Evolutionary conservation across 1,140 invertebrate species (phyloP), one percentile per base, ranked within the genome.

Genomic region (Lepidurus apus): DNA sequence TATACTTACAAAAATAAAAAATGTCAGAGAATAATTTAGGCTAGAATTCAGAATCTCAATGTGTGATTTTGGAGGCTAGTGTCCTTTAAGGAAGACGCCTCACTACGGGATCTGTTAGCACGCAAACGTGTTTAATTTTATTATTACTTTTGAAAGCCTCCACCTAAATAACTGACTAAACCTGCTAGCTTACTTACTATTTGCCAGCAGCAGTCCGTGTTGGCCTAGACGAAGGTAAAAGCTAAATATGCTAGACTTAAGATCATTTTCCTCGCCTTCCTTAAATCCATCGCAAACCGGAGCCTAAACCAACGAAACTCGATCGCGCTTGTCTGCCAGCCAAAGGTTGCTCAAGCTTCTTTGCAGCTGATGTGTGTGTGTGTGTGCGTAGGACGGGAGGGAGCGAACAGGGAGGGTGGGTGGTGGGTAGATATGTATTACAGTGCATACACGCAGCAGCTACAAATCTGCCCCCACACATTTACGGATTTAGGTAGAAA

Each of bases 271-370:
- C 21, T 65, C 53, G 53, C 53, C 9, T 65, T 65, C 17, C 17
- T 65, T 65, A 65, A 65, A 21, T 17, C 17, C 17, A 65, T 65
- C 9, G 53, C 53, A 65, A 65, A 65, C 8, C 21, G 53, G 13
- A 65, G 53, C 53, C 53, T 65, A 65, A 17, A 65, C 53, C 53
- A 65, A 65, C 53, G 53, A 65, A 65, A 65, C 53, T 65, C 21
- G 53, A 65, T 65, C 53, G 53, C 53, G 17, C n/a, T 9, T 65
- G 53, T 65, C 53, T 65, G 53, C 53, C 53, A 65, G 53, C 53
- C 53, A 65, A 65, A 65, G 53, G n/a, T 65, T 65, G 53, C 53
- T 65, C 8, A 65, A 9, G 9, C 53, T n/a, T 65, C 53, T 65
- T 17, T 65, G 53, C 53, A 65, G 53, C 53, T 65, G 53, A 65